A percentile compares a stretch with the other conserved stretches of the same genome.
phyloP scores from a whole-genome alignment of 2,797 vertebrate species.

The Gymnoscopelus braueri region DNA sequence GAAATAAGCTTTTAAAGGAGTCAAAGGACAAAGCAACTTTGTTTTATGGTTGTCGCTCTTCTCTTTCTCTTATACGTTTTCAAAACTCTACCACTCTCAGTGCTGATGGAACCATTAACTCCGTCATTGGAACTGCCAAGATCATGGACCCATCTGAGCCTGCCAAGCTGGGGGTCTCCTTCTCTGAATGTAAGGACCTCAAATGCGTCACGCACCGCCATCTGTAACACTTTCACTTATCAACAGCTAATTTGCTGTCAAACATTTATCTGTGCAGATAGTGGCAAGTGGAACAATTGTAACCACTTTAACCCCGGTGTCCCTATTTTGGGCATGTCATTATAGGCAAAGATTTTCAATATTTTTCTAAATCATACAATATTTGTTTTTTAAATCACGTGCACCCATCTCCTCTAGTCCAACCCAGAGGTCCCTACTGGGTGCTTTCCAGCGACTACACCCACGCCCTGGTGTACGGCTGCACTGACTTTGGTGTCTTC shows the following conservation, averaged over 20 bases:
- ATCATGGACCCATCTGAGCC: conserved; percentile 78
- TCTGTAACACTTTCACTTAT: neutral
- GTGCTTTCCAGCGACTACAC: conserved; percentile 87
- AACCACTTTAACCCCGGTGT: too few species aligned
- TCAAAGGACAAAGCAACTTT: too few species aligned
- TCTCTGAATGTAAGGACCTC: conserved; percentile 74
- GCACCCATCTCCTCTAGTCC: conserved; percentile 61
- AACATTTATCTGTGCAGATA: neutral
- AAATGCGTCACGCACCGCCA: neutral
- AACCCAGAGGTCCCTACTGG: conserved; percentile 84
- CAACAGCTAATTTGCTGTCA: neutral
- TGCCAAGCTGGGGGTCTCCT: conserved; percentile 85
- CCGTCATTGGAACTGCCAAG: conserved; percentile 75
- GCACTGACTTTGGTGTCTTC: conserved; percentile 77
- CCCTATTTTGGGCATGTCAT: too few species aligned
- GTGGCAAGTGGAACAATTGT: too few species aligned
- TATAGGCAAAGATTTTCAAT: too few species aligned
- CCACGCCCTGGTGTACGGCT: conserved; percentile 88
- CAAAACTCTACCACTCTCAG: neutral
- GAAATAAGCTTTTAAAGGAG: too few species aligned
- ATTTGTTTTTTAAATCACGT: too few species aligned
- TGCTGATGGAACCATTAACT: conserved; percentile 43
- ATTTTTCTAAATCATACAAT: too few species aligned
- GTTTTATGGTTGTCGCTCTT: neutral
- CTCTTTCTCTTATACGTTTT: neutral